A percentile compares a stretch with the other conserved stretches of the same genome.
Conservation (phyloP, 2,888 invertebrate species). For the Dryobota labecula region DNA sequence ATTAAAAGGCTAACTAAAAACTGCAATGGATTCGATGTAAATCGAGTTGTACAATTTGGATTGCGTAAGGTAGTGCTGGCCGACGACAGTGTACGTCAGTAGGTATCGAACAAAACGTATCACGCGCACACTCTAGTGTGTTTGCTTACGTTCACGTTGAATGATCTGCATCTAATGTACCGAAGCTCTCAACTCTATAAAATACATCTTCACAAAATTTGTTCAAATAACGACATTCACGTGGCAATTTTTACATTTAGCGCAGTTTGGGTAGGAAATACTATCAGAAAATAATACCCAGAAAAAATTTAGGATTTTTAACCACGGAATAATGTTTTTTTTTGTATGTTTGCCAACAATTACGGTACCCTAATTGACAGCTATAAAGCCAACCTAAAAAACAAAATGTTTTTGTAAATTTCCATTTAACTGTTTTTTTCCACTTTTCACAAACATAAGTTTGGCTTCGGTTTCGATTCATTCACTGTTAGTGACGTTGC, state of each 20-base stretch:
- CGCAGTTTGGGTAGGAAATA: conserved; percentile 1
- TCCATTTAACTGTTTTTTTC: conserved; percentile 32
- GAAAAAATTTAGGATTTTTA: conserved; percentile 9
- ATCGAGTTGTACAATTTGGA: conserved; percentile 9
- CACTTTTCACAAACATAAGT: conserved; percentile 33
- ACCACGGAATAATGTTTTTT: conserved; percentile 36
- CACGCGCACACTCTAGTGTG: conserved; percentile 58
- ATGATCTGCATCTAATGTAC: conserved; percentile 62
- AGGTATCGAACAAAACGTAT: conserved; percentile 52
- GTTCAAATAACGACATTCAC: conserved; percentile 29
- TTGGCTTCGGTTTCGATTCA: conserved; percentile 28
- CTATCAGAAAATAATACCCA: neutral
- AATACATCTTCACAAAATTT: conserved; percentile 44
- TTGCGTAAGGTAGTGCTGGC: conserved; percentile 19
- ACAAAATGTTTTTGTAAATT: conserved; percentile 44
- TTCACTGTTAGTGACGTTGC: conserved; percentile 42
- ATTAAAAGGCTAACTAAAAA: conserved; percentile 10
- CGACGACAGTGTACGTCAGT: conserved; percentile 58
- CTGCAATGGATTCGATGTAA: conserved; percentile 50
- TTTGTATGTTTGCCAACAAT: conserved; percentile 55
- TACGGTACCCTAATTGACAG: conserved; percentile 57
- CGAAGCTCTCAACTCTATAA: conserved; percentile 58
- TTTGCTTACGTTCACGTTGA: conserved; percentile 64
- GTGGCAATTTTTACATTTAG: conserved; percentile 2
- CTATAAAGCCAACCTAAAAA: conserved; percentile 51